Evolutionary conservation across 1,140 invertebrate genomes (phyloP).

Genomic region (Eriosoma lanigerum): DNA sequence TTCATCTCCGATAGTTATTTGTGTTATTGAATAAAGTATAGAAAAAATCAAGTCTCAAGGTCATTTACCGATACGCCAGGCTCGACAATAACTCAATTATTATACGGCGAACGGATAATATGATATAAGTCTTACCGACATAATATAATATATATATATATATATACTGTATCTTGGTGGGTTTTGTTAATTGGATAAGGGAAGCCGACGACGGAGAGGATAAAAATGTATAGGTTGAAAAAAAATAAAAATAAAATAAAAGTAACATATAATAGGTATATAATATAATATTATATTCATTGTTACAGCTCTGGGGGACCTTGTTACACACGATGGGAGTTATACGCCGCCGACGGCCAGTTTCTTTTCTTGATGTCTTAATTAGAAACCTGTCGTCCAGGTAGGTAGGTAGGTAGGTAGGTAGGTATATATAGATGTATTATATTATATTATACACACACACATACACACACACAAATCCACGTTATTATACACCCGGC

Average conservation of each 20-base stretch:
- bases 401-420: background rate
- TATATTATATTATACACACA: background rate
- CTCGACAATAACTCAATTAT: constrained; percentile 39
- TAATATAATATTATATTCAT: constrained; percentile 3
- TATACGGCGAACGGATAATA: background rate
- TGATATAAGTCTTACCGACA: background rate
- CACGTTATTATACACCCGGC: constrained; percentile 28
- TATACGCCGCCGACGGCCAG: constrained; percentile 28
- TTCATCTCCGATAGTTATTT: too few relatives aligned
- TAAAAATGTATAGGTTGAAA: background rate
- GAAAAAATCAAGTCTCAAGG: background rate
- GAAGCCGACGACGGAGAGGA: background rate
- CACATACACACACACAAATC: background rate
- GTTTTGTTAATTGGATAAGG: constrained; percentile 45
- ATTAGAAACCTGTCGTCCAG: constrained; percentile 49
- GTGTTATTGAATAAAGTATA: background rate
- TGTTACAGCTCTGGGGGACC: constrained; percentile 1
- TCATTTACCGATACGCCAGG: background rate
- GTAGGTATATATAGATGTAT: background rate
- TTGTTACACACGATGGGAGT: constrained; percentile 45
- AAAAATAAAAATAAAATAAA: constrained; percentile 26
- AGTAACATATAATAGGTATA: background rate
- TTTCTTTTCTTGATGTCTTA: constrained; percentile 50
- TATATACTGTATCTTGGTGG: background rate
- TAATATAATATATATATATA: background rate